Evolutionary conservation across 1,140 invertebrate species (phyloP), one percentile per base, ranked within the genome.

Genomic region (Neelides sp.): DNA sequence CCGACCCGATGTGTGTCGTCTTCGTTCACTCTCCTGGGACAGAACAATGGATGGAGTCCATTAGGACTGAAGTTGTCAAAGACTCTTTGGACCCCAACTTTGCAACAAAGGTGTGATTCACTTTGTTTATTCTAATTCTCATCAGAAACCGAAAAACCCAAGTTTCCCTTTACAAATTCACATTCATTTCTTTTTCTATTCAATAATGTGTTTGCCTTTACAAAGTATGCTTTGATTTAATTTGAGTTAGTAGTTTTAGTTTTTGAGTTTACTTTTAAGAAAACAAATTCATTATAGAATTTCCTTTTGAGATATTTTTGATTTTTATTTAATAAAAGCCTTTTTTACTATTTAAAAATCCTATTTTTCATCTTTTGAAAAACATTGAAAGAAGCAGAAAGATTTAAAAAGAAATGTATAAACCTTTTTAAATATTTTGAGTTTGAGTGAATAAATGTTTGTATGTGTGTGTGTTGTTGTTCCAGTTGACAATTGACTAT

Each of bases 1-100:
- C 75, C 30, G 78, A 80, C 63, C 78, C 78, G 12, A 74, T 77
- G 67, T 73, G 71, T 60, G 71, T 77, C 8, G 67, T 78, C 3
- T 76, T 68, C 51, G 64, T 73, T 51, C 65, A 69, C 50, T 67
- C 69, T 39, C 67, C 69, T 59, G 70, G 68, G 22, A 48, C 45
- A 17, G 24, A 30, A 10, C 57, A 68, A 27, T 77, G 74, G 74
- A 61, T 66, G n/a, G 75, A 78, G 65, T 58, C 72, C 43, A 71
- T 73, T 32, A 64, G 76, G 51, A 79, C 77, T 30, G 77, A 79
- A 65, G 69, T 69, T 45, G 69, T 79, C 34, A 64, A 68, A 48
- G 78, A 79, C 63, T 67, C 63, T 30, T 66, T 76, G 45, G 69
- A 78, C 59, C 77, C 77, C 24, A 69, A 76, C 58, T 79, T 78